Base-by-base conservation (phyloP, 2,888 invertebrate genomes). In the Bedellia somnulentella region DNA sequence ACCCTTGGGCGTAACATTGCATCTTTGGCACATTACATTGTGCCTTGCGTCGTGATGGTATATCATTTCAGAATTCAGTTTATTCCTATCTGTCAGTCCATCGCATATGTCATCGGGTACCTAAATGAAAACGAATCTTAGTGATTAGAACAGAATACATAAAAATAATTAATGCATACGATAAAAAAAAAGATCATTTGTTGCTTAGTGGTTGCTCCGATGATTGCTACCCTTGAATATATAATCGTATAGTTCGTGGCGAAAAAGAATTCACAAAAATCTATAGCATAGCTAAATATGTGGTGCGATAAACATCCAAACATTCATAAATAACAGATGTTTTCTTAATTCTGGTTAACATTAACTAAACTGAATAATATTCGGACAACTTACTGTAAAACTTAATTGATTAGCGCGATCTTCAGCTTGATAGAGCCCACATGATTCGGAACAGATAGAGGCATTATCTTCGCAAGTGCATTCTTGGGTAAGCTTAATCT, bases 101-200 rank as follows among this genome's bases (percentile, higher is more conserved):
- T 73, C 71, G 36, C 71, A 73, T 12, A 73, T 58, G 33, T 71
- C 73, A 27, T 75, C 71, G 1, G 73, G 73, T 31, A 73, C 52
- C 71, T 71, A 40, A n/a, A n/a, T n/a, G 27, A 32, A 31, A 24
- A 12, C 16, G 13, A 26, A 29, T 18, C 18, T 5, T 18, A 18
- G 18, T 18, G 5, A 18, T 18, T 6, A 18, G 18, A 9, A 18
- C 18, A 5, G 9, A 18, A 6, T 6, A 18, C 5, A 18, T 18
- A 5, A 10, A 24, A 24, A 24, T 14, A 4, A 27, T 13, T 15
- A 14, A 5, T 14, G 14, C n/a, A 27, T 3, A n/a, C 9, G 12
- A 27, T 27, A 14, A 27, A 15, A 27, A 15, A n/a, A 3, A 12
- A 10, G 17, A 29, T 3, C 18, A 9, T 18, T 18, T 18, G 18